Conservation (phyloP, 2,113 vertebrate species). For the Mobula hypostoma region DNA sequence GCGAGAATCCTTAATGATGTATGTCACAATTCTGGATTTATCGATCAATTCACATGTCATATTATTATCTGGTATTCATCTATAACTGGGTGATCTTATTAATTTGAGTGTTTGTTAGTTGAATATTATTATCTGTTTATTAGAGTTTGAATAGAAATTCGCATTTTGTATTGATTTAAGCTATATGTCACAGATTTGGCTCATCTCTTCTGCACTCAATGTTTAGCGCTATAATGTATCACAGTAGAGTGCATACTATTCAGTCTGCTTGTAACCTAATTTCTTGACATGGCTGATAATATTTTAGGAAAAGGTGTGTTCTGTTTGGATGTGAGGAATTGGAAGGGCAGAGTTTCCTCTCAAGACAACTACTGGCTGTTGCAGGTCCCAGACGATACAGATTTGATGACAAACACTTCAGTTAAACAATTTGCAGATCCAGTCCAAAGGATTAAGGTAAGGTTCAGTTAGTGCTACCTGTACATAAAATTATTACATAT, state of each 20-base stretch:
- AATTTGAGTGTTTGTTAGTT: neutral
- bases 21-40: neutral
- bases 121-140: neutral
- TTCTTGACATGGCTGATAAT: neutral
- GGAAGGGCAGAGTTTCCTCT: slow-evolving; percentile 51
- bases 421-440: slow-evolving; percentile 57
- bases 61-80: neutral
- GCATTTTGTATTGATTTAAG: neutral
- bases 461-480: slow-evolving; percentile 39
- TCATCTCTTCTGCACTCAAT: neutral
- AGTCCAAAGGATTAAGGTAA: slow-evolving; percentile 57
- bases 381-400: slow-evolving; percentile 51
- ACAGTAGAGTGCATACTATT: neutral
- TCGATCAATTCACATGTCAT: neutral
- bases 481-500: neutral
- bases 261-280: neutral
- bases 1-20: no score
- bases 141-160: neutral
- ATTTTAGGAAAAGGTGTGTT: slow-evolving; percentile 56
- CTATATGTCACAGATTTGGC: neutral
- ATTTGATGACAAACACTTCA: slow-evolving; percentile 53
- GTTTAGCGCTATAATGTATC: neutral
- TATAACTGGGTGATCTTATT: neutral
- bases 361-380: slow-evolving; percentile 53
- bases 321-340: slow-evolving; percentile 60